Percentiles rank a stretch among this genome's conserved stretches.
phyloP scores from a whole-genome alignment of 1,140 invertebrate species.

The Mylabris phalerata region DNA sequence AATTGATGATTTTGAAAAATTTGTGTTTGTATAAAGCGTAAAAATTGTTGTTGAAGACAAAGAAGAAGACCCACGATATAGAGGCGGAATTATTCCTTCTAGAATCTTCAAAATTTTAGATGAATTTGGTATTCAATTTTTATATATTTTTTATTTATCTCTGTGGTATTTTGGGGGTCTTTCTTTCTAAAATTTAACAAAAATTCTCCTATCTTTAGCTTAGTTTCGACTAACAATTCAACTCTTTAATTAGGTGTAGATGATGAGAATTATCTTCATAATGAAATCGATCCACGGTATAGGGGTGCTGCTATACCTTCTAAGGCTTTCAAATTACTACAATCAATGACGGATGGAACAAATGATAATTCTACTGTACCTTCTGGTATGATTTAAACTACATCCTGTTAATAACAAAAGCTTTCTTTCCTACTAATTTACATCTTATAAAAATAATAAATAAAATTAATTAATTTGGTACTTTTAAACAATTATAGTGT shows the following conservation, averaged over 20 bases:
- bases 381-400: constrained; percentile 17
- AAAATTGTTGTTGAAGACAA: constrained; percentile 13
- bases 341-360: constrained; percentile 50
- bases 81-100: constrained; percentile 52
- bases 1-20: not conserved
- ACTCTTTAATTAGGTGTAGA: constrained; percentile 42
- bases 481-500: constrained; percentile 1
- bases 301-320: constrained; percentile 62
- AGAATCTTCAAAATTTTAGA: constrained; percentile 50
- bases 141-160: too few species aligned
- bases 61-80: constrained; percentile 48
- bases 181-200: not conserved
- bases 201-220: not conserved
- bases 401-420: not conserved
- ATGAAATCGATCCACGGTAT: constrained; percentile 57
- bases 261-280: constrained; percentile 48
- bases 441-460: not conserved
- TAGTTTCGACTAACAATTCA: not conserved
- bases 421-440: not conserved
- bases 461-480: not conserved
- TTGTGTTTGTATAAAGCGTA: not conserved
- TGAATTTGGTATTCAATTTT: constrained; percentile 40
- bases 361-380: constrained; percentile 1
- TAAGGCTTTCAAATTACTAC: constrained; percentile 59
- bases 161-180: not conserved